Conservation (phyloP, 2,113 vertebrate species). For the Dicerorhinus sumatrensis region DNA sequence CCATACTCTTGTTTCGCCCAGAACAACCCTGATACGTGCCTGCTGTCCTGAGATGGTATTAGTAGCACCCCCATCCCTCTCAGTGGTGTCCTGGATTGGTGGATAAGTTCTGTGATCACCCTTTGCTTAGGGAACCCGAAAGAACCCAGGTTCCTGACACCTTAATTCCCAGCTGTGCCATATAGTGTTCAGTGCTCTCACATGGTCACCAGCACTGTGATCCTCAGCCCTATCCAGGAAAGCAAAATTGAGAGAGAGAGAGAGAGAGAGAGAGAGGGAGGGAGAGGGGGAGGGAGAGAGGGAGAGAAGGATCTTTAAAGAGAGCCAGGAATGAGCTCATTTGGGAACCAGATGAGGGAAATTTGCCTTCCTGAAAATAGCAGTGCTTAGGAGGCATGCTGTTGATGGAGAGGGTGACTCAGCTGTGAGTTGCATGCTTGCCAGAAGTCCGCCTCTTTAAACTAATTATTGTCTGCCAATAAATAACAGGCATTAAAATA, state of each 20-base stretch:
- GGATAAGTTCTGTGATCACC: background rate
- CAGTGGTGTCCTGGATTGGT: fast-evolving
- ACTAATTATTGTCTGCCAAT: background rate
- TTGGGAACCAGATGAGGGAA: background rate
- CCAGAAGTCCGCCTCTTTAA: background rate
- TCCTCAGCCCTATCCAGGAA: background rate
- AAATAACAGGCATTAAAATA: background rate
- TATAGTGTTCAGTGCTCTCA: background rate
- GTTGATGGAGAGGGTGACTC: background rate
- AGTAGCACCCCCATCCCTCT: fast-evolving
- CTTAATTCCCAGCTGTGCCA: background rate
- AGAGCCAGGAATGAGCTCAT: background rate
- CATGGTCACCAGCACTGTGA: fast-evolving
- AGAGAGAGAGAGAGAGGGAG: background rate
- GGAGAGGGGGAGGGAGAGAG: fast-evolving
- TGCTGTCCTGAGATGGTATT: background rate
- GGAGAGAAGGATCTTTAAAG: background rate
- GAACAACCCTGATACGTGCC: fast-evolving
- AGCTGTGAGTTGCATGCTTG: no score
- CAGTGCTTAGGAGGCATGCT: fast-evolving
- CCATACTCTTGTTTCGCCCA: fast-evolving
- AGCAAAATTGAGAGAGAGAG: background rate
- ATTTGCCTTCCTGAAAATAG: background rate
- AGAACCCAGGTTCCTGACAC: background rate
- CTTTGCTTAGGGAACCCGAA: background rate